A percentile compares a stretch with the other conserved stretches of the same genome.
phyloP scores from a whole-genome alignment of 2,888 invertebrate species.

The Pollenia amentaria region DNA sequence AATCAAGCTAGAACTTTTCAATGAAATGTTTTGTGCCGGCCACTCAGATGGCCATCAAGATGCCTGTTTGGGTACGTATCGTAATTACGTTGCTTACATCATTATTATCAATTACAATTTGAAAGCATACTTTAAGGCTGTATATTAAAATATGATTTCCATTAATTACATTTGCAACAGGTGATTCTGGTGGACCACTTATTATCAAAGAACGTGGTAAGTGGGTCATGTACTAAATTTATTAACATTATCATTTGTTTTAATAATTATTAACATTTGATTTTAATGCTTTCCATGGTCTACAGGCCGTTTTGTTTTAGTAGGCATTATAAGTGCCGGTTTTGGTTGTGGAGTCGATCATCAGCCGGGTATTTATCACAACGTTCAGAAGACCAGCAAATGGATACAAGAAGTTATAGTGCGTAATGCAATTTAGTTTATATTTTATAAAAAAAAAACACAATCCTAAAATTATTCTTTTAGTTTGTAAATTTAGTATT shows the following conservation, averaged over 20 bases:
- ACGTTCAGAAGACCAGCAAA: slow-evolving; percentile 88
- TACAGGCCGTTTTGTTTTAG: slow-evolving; percentile 88
- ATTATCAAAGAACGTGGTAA: slow-evolving; percentile 88
- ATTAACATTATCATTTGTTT: neutral
- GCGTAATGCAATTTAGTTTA: slow-evolving; percentile 69
- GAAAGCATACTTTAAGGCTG: slow-evolving; percentile 77
- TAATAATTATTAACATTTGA: neutral
- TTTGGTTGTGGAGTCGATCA: slow-evolving; percentile 94
- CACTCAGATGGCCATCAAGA: slow-evolving; percentile 93
- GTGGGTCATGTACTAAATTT: slow-evolving; percentile 17
- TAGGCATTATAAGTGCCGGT: slow-evolving; percentile 93
- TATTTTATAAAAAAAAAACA: neutral
- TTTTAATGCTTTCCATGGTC: neutral
- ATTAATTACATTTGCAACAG: slow-evolving; percentile 82
- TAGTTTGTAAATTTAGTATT: slow-evolving; percentile 14
- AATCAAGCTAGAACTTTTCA: slow-evolving; percentile 90
- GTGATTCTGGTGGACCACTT: slow-evolving; percentile 92
- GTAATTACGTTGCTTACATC: neutral
- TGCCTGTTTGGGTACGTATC: slow-evolving; percentile 89
- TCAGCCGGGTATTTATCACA: slow-evolving; percentile 94
- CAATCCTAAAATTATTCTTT: slow-evolving; percentile 17
- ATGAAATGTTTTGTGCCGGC: slow-evolving; percentile 94
- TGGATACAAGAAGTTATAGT: slow-evolving; percentile 88
- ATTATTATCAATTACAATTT: neutral
- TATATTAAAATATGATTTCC: slow-evolving; percentile 11